These are phyloP conservation scores for Elegia similella DNA, from an alignment of 2,888 invertebrate species.

Conservation along the genomic window DNA sequence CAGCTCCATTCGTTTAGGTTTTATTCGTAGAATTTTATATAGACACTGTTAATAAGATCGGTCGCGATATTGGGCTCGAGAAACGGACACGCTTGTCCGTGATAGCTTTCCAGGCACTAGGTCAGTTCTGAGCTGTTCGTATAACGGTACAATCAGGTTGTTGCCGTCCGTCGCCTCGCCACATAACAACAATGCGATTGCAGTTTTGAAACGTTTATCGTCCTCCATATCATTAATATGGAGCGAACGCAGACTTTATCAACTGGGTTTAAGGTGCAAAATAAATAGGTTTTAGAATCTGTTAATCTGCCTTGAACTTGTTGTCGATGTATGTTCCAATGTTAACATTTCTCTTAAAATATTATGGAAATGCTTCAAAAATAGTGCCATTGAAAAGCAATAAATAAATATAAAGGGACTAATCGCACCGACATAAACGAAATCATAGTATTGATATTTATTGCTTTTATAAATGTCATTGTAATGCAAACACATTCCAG, in stretches of 20 bases:
- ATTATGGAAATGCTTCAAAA: conserved; percentile 14
- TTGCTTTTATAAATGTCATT: not conserved
- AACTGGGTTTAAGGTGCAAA: conserved; percentile 35
- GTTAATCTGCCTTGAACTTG: conserved; percentile 59
- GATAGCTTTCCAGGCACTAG: conserved; percentile 79
- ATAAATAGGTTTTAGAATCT: conserved; percentile 12
- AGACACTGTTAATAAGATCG: conserved; percentile 37
- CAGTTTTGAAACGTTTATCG: conserved; percentile 70
- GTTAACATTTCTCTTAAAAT: conserved; percentile 16
- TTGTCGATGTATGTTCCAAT: conserved; percentile 34
- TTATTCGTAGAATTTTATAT: conserved; percentile 24
- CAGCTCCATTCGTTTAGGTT: conserved; percentile 28
- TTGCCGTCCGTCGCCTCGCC: conserved; percentile 67
- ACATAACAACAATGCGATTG: conserved; percentile 76
- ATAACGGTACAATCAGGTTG: conserved; percentile 80
- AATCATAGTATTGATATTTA: not conserved
- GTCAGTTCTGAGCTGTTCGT: conserved; percentile 77
- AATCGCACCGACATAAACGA: too few species aligned
- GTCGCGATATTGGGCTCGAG: conserved; percentile 46
- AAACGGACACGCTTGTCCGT: conserved; percentile 67
- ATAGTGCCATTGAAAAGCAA: conserved; percentile 5
- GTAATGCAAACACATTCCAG: not conserved
- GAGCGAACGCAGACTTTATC: conserved; percentile 46
- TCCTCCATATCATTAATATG: conserved; percentile 39
- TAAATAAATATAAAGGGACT: too few species aligned